Percentiles rank a stretch among this genome's conserved stretches.
phyloP scores from a whole-genome alignment of 2,113 vertebrate genomes.

The Sturnira hondurensis region DNA sequence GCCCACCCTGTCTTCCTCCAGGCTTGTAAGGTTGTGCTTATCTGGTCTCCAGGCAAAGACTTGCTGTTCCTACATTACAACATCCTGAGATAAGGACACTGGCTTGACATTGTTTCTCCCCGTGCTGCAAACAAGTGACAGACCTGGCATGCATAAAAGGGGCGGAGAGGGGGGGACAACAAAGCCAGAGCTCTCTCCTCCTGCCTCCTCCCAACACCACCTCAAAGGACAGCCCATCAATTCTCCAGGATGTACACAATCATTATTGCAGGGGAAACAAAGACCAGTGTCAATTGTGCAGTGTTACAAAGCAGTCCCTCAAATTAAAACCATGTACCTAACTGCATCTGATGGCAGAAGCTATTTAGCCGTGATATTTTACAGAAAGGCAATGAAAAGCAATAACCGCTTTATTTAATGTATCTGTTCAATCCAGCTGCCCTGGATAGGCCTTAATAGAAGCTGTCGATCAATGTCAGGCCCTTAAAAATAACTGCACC shows the following conservation, averaged over 20 bases:
- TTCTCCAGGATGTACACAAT: conserved; percentile 94
- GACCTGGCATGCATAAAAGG: conserved; percentile 86
- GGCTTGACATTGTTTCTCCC: conserved; percentile 89
- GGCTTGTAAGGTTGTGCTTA: conserved; percentile 87
- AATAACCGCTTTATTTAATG: conserved; percentile 99
- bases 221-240: conserved; percentile 93
- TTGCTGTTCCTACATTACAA: conserved; percentile 87
- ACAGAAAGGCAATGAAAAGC: conserved; percentile 96
- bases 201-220: conserved; percentile 22
- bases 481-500: conserved; percentile 88
- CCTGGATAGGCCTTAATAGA: conserved; percentile 92
- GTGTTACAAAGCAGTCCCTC: conserved; percentile 92
- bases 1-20: conserved; percentile 46
- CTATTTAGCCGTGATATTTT: conserved; percentile 97
- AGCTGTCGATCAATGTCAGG: conserved; percentile 98
- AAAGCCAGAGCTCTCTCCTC: conserved; percentile 78
- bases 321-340: conserved; percentile 99
- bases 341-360: conserved; percentile 93
- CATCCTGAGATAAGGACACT: conserved; percentile 90
- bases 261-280: conserved; percentile 91
- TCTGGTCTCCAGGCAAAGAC: conserved; percentile 88
- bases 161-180: conserved; percentile 78
- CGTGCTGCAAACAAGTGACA: conserved; percentile 85
- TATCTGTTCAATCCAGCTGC: conserved; percentile 98
- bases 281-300: conserved; percentile 91